These are phyloP conservation scores for Phyllotreta cruciferae DNA, from an alignment of 2,888 invertebrate genomes.

Conservation along the genomic window DNA sequence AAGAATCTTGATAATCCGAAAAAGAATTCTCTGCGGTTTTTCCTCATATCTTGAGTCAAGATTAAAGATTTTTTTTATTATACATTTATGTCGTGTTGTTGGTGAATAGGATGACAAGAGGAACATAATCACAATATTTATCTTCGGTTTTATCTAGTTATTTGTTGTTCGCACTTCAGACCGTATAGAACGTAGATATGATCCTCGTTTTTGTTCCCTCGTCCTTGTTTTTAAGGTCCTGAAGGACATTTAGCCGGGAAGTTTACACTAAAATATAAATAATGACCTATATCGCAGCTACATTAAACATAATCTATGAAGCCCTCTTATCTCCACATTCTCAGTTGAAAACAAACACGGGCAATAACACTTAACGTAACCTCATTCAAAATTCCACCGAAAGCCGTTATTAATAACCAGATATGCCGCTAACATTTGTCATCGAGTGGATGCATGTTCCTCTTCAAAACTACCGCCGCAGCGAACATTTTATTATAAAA, in stretches of 20 bases:
- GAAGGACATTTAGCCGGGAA: conserved; percentile 8
- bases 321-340: conserved; percentile 4
- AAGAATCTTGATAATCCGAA: conserved; percentile 47
- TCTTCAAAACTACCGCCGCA: too few relatives aligned
- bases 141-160: conserved; percentile 17
- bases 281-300: conserved; percentile 15
- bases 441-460: too few relatives aligned
- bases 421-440: too few relatives aligned
- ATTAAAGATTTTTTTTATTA: conserved; percentile 5
- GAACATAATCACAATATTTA: conserved; percentile 18
- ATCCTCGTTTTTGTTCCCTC: conserved; percentile 10
- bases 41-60: neutral
- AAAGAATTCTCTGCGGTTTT: neutral
- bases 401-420: too few relatives aligned
- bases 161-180: conserved; percentile 22
- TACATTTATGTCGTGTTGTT: neutral
- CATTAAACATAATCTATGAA: conserved; percentile 19
- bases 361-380: neutral
- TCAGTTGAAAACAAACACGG: conserved; percentile 8
- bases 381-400: too few relatives aligned
- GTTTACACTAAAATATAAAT: conserved; percentile 20
- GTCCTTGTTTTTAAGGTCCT: conserved; percentile 8
- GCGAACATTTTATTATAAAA: too few relatives aligned
- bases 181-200: conserved; percentile 20
- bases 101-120: neutral